Evolutionary conservation across 2,797 vertebrate species (phyloP).

Genomic region (Anas georgica): DNA sequence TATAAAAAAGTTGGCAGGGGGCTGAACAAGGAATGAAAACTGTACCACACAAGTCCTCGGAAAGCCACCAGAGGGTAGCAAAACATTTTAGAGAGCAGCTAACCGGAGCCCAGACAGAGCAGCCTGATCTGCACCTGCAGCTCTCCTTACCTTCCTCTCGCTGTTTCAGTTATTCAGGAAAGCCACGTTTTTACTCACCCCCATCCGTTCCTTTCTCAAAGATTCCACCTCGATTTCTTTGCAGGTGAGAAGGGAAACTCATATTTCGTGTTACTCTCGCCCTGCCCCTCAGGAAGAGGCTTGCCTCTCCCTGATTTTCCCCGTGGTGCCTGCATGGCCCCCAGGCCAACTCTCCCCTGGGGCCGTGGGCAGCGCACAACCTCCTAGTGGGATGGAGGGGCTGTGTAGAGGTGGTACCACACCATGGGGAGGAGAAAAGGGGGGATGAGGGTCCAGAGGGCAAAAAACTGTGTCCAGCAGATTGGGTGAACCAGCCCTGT

Average conservation of each 20-base stretch:
- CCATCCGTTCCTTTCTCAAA: not conserved
- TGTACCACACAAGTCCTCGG: not conserved
- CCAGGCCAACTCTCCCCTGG: not conserved
- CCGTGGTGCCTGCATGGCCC: not conserved
- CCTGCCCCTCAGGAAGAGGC: not conserved
- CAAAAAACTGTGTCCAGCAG: not conserved
- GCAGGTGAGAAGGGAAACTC: not conserved
- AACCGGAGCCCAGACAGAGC: not conserved
- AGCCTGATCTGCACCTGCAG: accelerated
- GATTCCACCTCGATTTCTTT: not conserved
- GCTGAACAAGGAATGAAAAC: not conserved
- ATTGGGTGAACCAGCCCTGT: not conserved
- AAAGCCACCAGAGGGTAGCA: conserved; percentile 79
- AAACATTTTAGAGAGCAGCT: conserved; percentile 43
- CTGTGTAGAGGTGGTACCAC: accelerated
- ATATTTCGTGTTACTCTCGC: not conserved
- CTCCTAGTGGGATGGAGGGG: accelerated
- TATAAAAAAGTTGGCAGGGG: not conserved
- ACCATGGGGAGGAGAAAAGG: accelerated
- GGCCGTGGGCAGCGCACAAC: accelerated
- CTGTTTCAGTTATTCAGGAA: not conserved
- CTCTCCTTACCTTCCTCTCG: not conserved
- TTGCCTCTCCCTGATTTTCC: not conserved
- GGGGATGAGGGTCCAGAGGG: not conserved
- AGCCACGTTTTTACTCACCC: not conserved